phyloP scores from a whole-genome alignment of 2,888 invertebrate species.

The Blera fallax region DNA sequence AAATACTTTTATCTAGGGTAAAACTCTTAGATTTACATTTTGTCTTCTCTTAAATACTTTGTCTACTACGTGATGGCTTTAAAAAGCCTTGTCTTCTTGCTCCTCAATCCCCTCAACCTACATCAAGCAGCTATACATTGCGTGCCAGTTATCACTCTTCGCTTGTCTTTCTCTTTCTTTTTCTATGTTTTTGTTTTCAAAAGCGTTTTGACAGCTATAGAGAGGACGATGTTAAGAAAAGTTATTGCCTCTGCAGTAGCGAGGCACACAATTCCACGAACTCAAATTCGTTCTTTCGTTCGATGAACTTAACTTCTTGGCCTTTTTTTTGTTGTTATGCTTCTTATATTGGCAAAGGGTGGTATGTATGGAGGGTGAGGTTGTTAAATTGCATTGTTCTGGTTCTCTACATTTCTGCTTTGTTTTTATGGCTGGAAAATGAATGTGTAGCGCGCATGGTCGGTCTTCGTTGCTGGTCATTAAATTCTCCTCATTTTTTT shows the following conservation, averaged over 20 bases:
- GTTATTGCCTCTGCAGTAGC: constrained; percentile 20
- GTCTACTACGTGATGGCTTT: constrained; percentile 1
- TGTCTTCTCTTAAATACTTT: constrained; percentile 39
- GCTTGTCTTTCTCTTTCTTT: background rate
- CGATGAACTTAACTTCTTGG: constrained; percentile 66
- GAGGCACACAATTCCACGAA: constrained; percentile 34
- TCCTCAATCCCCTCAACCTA: constrained; percentile 35
- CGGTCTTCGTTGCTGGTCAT: constrained; percentile 40
- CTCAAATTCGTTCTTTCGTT: constrained; percentile 54
- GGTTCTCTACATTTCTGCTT: constrained; percentile 25
- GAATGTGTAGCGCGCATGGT: constrained; percentile 47
- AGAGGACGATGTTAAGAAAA: constrained; percentile 9
- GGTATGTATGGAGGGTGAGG: background rate
- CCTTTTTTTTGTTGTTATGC: background rate
- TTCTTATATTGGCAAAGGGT: background rate
- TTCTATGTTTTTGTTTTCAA: constrained; percentile 10
- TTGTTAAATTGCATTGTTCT: constrained; percentile 60
- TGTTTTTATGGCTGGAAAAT: constrained; percentile 35
- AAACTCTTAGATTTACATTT: constrained; percentile 17
- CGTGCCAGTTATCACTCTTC: background rate
- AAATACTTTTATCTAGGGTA: constrained; percentile 1
- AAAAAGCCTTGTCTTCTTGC: background rate
- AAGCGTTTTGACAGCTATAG: constrained; percentile 35
- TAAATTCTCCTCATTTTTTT: constrained; percentile 24
- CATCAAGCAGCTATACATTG: constrained; percentile 47